phyloP scores from a whole-genome alignment of 1,140 invertebrate genomes.

The Metaphire vulgaris region DNA sequence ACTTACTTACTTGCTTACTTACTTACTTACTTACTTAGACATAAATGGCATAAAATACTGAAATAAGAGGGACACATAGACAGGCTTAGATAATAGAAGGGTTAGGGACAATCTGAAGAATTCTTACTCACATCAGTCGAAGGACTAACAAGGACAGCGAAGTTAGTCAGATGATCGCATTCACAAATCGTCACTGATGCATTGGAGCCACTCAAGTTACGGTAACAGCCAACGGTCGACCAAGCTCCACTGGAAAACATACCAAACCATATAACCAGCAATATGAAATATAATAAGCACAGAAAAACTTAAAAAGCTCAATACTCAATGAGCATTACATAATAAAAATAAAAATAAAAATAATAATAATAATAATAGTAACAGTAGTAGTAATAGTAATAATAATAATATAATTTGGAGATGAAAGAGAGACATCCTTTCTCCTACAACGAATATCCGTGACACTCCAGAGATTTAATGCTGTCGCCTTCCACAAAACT shows the following conservation, averaged over 20 bases:
- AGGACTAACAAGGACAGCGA: conserved; percentile 42
- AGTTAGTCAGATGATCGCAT: conserved; percentile 45
- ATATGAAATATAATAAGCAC: too few species aligned
- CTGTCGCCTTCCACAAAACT: too few species aligned
- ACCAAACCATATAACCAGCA: too few species aligned
- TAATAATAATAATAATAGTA: not conserved
- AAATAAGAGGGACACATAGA: not conserved
- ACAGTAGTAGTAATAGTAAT: not conserved
- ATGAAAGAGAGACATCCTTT: not conserved
- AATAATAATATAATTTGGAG: not conserved
- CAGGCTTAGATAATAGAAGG: not conserved
- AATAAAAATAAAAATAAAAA: not conserved
- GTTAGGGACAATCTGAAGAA: not conserved
- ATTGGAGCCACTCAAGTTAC: not conserved
- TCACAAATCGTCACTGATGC: conserved; percentile 28
- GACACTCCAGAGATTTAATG: too few species aligned
- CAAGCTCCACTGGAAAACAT: not conserved
- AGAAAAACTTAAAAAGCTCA: too few species aligned
- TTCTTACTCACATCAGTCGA: conserved; percentile 24
- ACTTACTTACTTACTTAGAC: too few species aligned
- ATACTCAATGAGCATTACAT: too few species aligned
- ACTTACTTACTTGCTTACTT: too few species aligned
- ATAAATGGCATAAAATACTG: not conserved
- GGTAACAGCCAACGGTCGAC: not conserved
- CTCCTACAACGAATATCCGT: too few species aligned